A percentile compares a stretch with the other conserved stretches of the same genome.
Conservation (phyloP, 2,797 vertebrate species). For the Toxotes lorentzi region DNA sequence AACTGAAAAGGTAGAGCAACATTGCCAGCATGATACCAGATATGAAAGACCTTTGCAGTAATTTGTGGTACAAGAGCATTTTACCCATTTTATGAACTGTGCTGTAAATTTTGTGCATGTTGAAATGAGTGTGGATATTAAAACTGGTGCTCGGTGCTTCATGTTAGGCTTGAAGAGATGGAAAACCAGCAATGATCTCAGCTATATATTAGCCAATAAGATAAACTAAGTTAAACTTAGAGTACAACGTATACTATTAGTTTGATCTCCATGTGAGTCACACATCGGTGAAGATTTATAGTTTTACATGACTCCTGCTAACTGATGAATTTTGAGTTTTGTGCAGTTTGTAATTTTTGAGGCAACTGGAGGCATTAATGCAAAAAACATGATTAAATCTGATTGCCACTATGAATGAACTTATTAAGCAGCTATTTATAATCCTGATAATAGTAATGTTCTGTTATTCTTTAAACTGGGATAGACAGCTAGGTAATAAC, state of each 20-base stretch:
- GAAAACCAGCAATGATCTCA: slow-evolving; percentile 11
- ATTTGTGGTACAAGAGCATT: slow-evolving; percentile 58
- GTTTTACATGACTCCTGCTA: neutral
- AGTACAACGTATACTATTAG: neutral
- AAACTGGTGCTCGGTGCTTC: slow-evolving; percentile 17
- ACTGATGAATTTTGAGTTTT: neutral
- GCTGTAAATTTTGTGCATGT: slow-evolving; percentile 42
- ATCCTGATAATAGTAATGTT: neutral
- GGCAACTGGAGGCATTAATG: neutral
- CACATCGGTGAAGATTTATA: neutral
- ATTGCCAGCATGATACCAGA: slow-evolving; percentile 16
- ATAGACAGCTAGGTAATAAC: neutral
- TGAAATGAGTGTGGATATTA: slow-evolving; percentile 48
- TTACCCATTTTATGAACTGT: slow-evolving; percentile 55
- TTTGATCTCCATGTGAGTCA: neutral
- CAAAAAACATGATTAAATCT: neutral
- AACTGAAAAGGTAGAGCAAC: slow-evolving; percentile 28
- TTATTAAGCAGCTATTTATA: neutral
- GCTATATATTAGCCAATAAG: neutral
- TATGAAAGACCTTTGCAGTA: slow-evolving; percentile 22
- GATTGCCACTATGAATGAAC: neutral
- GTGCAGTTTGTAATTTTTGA: neutral
- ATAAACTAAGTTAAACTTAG: slow-evolving; percentile 1
- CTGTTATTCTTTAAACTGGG: slow-evolving; percentile 3
- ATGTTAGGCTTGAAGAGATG: slow-evolving; percentile 9